Percentiles rank a stretch among this genome's conserved stretches.
Conservation (phyloP, 2,113 vertebrate species). For the Geococcyx californianus region DNA sequence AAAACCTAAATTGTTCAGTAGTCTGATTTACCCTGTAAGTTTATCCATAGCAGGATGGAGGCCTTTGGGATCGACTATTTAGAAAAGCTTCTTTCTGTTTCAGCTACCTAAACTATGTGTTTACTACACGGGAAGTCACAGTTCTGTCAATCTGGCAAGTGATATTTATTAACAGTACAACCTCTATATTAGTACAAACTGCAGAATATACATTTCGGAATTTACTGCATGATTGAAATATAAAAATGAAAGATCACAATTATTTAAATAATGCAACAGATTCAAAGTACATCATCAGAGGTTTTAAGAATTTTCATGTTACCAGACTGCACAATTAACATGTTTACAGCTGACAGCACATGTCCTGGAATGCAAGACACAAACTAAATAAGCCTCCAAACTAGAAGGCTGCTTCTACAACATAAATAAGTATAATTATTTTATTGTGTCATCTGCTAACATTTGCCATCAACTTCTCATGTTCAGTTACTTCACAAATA, state of each 20-base stretch:
- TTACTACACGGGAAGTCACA: constrained; percentile 25
- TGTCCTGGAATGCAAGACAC: background rate
- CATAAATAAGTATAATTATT: background rate
- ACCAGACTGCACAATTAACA: background rate
- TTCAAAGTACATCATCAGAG: background rate
- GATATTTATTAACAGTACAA: background rate
- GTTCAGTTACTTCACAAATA: background rate
- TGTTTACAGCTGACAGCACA: background rate
- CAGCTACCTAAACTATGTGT: background rate
- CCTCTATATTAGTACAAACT: background rate
- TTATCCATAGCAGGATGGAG: background rate
- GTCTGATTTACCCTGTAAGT: background rate
- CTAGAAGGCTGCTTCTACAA: background rate
- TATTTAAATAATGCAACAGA: background rate
- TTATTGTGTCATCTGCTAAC: too few species aligned
- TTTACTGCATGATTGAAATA: background rate
- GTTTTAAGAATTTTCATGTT: background rate
- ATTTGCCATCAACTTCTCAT: background rate
- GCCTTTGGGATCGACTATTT: background rate
- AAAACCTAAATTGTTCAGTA: background rate
- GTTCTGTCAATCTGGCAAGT: constrained; percentile 22
- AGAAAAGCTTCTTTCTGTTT: constrained; percentile 21
- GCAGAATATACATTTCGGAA: background rate
- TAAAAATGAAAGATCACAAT: background rate
- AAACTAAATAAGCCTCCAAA: background rate